These are phyloP conservation scores for Ardeotis arabs DNA, from an alignment of 2,113 vertebrate genomes.

Conservation along the genomic window DNA sequence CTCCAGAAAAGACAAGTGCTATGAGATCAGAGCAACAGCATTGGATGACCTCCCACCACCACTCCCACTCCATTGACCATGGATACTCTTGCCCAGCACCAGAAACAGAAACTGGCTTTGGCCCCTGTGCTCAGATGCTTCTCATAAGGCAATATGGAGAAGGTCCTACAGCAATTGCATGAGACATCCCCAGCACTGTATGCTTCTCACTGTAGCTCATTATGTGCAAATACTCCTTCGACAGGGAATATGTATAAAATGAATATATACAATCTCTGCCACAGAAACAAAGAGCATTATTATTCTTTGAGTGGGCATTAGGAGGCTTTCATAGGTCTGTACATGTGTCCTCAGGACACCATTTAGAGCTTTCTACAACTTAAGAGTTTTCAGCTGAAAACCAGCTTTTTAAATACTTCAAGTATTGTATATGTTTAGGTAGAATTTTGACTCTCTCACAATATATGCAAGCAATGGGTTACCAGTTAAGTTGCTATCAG, in stretches of 20 bases:
- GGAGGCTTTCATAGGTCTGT: neutral
- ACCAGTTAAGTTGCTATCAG: neutral
- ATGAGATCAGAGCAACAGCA: neutral
- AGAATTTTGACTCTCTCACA: neutral
- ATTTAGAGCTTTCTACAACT: neutral
- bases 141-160: neutral
- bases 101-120: neutral
- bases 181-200: neutral
- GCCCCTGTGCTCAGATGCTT: neutral
- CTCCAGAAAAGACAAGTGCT: neutral
- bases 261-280: neutral
- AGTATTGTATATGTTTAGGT: neutral
- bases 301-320: neutral
- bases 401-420: neutral
- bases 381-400: neutral
- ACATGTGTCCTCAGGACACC: neutral
- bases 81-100: neutral
- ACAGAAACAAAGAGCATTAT: neutral
- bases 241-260: neutral
- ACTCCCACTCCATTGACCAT: accelerated
- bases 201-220: neutral
- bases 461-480: neutral
- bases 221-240: neutral
- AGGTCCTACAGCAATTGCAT: neutral
- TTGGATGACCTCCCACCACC: neutral